Percentiles rank a stretch among this genome's conserved stretches.
Conservation (phyloP, 53 echinoderm and acorn worm genomes). For the Echinarachnius parma region DNA sequence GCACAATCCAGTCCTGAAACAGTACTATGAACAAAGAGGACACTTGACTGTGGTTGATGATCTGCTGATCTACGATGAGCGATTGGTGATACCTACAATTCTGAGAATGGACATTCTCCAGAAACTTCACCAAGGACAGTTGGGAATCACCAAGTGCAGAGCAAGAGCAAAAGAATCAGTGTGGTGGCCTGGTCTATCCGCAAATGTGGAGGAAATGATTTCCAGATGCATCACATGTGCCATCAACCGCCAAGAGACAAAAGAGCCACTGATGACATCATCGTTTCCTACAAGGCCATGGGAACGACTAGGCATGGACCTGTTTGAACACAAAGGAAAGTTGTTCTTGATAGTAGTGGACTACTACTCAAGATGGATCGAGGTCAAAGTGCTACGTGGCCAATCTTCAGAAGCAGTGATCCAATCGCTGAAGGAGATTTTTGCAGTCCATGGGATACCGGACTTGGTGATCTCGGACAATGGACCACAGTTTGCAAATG, state of each 20-base stretch:
- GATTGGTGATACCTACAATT: constrained; percentile 38
- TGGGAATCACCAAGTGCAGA: constrained; percentile 60
- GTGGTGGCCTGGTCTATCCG: constrained; percentile 67
- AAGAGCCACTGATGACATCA: constrained; percentile 31
- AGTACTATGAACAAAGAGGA: constrained; percentile 46
- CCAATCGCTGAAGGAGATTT: no score
- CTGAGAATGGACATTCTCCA: constrained; percentile 35
- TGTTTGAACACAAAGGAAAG: constrained; percentile 36
- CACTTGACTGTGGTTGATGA: constrained; percentile 40
- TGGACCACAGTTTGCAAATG: no score
- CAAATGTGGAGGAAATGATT: constrained; percentile 30
- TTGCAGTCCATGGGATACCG: no score
- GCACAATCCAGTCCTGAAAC: constrained; percentile 31
- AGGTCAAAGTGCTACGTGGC: constrained; percentile 26
- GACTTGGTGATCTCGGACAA: no score
- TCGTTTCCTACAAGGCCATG: constrained; percentile 39
- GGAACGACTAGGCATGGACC: constrained; percentile 32
- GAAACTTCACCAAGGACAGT: constrained; percentile 30
- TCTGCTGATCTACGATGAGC: constrained; percentile 41
- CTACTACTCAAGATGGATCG: constrained; percentile 54
- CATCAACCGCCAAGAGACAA: constrained; percentile 21
- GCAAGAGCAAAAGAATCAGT: constrained; percentile 43
- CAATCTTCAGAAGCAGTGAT: constrained; percentile 9
- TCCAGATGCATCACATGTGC: constrained; percentile 13
- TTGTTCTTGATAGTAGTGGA: constrained; percentile 41